phyloP scores from a whole-genome alignment of 2,888 invertebrate genomes.

The Scotopteryx bipunctaria region DNA sequence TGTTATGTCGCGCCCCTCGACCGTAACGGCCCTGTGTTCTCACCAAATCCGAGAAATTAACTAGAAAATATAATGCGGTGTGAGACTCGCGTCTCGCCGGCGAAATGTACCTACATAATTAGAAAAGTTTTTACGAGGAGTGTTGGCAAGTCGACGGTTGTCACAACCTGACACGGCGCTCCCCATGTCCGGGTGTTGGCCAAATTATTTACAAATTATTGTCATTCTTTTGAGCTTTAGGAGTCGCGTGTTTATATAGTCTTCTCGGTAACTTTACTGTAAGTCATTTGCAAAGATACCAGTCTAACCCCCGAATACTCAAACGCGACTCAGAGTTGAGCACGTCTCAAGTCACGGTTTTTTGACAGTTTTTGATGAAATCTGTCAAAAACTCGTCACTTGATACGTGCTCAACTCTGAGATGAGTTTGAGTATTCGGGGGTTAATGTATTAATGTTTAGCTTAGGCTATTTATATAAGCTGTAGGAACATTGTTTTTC shows the following conservation, averaged over 20 bases:
- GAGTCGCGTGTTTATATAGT: conserved; percentile 31
- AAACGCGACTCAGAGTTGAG: no score
- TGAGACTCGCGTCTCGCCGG: conserved; percentile 56
- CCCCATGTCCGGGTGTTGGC: conserved; percentile 74
- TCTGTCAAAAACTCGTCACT: no score
- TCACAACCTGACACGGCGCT: conserved; percentile 64
- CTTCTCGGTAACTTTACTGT: neutral
- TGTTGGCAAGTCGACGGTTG: conserved; percentile 71
- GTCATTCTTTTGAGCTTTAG: conserved; percentile 44
- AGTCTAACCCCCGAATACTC: no score
- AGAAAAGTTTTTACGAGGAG: conserved; percentile 81
- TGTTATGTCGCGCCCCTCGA: conserved; percentile 41
- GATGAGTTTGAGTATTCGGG: no score
- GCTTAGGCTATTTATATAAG: no score
- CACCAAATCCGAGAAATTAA: conserved; percentile 71
- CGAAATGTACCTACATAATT: conserved; percentile 78
- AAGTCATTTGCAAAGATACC: no score
- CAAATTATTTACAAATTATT: conserved; percentile 74
- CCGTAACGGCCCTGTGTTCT: conserved; percentile 48
- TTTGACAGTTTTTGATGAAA: no score
- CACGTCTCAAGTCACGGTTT: no score
- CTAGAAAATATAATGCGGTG: conserved; percentile 74
- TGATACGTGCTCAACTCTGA: no score
- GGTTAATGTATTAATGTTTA: no score
- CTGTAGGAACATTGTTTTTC: no score